phyloP scores from a whole-genome alignment of 2,797 vertebrate species.

The Numenius phaeopus region DNA sequence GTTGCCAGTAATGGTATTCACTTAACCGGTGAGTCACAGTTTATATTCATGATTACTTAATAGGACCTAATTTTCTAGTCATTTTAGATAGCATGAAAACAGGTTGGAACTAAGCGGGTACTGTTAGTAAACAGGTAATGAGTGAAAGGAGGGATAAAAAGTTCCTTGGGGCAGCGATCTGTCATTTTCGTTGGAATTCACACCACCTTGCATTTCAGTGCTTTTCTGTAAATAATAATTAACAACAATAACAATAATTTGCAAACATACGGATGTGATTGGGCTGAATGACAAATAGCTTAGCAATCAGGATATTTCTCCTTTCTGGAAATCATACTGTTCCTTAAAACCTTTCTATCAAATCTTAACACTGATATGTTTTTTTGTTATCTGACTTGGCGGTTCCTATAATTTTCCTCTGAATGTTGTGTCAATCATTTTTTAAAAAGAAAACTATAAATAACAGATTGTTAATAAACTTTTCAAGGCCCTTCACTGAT shows the following conservation, averaged over 20 bases:
- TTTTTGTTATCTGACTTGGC: not conserved
- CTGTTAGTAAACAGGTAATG: conserved; percentile 62
- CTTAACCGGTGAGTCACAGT: conserved; percentile 65
- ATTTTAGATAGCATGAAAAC: conserved; percentile 59
- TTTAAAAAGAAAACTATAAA: conserved; percentile 37
- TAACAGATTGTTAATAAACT: conserved; percentile 69
- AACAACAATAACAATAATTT: conserved; percentile 63
- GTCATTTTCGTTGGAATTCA: conserved; percentile 46
- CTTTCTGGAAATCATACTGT: not conserved
- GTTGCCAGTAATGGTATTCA: conserved; percentile 50
- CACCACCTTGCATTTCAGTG: conserved; percentile 24
- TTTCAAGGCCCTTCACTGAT: conserved; percentile 41
- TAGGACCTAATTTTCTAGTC: conserved; percentile 68
- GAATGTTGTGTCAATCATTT: conserved; percentile 47
- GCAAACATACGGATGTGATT: conserved; percentile 31
- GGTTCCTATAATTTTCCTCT: conserved; percentile 43
- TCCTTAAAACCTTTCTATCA: conserved; percentile 33
- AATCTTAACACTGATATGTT: not conserved
- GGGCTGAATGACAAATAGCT: conserved; percentile 36
- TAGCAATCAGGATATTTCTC: conserved; percentile 16
- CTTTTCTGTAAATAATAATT: conserved; percentile 64
- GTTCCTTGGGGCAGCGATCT: not conserved
- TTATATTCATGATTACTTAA: conserved; percentile 69
- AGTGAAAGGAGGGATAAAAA: conserved; percentile 33
- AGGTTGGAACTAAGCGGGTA: not conserved